Evolutionary conservation across 2,888 invertebrate genomes (phyloP).

Genomic region (Eremobia ochroleuca): DNA sequence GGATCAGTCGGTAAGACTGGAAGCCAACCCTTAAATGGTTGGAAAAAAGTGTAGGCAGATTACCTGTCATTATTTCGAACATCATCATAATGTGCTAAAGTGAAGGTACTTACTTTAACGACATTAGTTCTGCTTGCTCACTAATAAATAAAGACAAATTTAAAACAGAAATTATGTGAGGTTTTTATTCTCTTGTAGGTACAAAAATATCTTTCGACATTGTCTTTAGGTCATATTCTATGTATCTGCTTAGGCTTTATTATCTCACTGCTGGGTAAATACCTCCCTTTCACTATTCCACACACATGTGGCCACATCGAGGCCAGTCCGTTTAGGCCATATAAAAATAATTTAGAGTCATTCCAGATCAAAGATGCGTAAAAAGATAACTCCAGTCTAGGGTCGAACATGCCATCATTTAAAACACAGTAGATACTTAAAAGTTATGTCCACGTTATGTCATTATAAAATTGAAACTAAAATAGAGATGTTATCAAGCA

Average conservation of each 20-base stretch:
- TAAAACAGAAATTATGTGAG: background rate
- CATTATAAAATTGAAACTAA: background rate
- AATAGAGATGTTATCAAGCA: conserved; percentile 3
- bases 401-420: background rate
- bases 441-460: background rate
- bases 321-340: background rate
- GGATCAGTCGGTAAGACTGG: background rate
- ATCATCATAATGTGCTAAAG: background rate
- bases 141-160: background rate
- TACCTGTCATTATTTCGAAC: background rate
- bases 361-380: background rate
- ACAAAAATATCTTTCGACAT: background rate
- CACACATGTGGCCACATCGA: background rate
- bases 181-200: background rate
- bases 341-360: background rate
- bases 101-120: background rate
- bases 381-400: background rate
- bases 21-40: background rate
- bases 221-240: background rate
- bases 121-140: background rate
- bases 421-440: background rate
- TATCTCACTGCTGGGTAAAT: background rate
- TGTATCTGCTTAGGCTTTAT: background rate
- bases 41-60: background rate
- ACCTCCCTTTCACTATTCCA: background rate